Evolutionary conservation across 2,113 vertebrate species (phyloP).

Genomic region (Verasper variegatus): DNA sequence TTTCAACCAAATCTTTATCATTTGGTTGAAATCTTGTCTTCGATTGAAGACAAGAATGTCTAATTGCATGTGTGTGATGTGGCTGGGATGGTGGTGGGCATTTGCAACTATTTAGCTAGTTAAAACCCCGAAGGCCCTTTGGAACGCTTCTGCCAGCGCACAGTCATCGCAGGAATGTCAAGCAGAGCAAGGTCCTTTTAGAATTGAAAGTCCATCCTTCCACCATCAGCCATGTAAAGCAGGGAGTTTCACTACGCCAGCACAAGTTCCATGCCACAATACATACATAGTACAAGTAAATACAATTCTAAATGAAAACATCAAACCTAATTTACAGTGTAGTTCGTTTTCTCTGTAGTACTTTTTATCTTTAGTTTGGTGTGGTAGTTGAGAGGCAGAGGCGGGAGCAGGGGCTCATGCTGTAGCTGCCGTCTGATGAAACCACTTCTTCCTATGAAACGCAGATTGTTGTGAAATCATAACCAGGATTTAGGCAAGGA

Average conservation of each 20-base stretch:
- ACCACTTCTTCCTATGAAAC: constrained; percentile 10
- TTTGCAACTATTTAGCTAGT: neutral
- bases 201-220: neutral
- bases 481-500: neutral
- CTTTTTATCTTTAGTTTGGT: neutral
- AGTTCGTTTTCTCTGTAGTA: neutral
- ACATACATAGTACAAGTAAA: too few relatives aligned
- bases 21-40: too few relatives aligned
- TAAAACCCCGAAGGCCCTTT: too few relatives aligned
- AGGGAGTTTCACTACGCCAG: neutral
- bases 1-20: too few relatives aligned
- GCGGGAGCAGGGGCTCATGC: constrained; percentile 35
- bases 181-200: too few relatives aligned
- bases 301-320: neutral
- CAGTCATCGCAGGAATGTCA: too few relatives aligned
- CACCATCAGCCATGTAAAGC: neutral
- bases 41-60: too few relatives aligned
- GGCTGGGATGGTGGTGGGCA: too few relatives aligned
- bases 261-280: too few relatives aligned
- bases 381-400: neutral
- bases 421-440: neutral
- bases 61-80: too few relatives aligned
- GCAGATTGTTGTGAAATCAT: constrained; percentile 17
- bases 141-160: too few relatives aligned
- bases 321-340: neutral